Evolutionary conservation across 2,113 vertebrate genomes (phyloP), one percentile per base, ranked within the genome.

Genomic region (Amphiprion ocellaris): DNA sequence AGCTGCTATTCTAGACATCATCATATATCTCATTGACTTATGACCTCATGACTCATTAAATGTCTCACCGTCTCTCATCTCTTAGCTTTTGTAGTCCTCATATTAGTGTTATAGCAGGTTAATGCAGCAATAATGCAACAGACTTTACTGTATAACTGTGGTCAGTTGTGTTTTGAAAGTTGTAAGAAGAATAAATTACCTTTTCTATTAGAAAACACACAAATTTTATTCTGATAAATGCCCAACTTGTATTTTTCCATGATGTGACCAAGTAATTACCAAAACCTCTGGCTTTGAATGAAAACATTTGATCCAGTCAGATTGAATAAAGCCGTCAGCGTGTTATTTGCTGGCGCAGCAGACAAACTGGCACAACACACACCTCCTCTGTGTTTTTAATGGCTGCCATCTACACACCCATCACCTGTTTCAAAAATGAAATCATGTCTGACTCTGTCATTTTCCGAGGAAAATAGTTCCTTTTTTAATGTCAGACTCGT

Each of bases 401-500:
- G 74, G 55, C 64, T 74, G 68, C 41, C 68, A 53, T 65, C 44
- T 69, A 55, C 74, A 58, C 74, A 58, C 28, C 81, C 78, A 66
- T 80, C 78, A 84, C 83, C 77, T 88, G 75, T 44, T 78, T 81
- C 14, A 0, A 71, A 72, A 54, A 85, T 88, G 84, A 90, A 85
- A 71, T 90, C 86, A 90, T 69, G 89, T 90, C 89, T 88, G 82
- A 65, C 33, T 69, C 60, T 67, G 59, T 78, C n/a, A 24, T 79
- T 86, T 83, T 82, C 52, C 33, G 2, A 16, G 21, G 44, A 66
- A 64, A 69, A 39, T 3, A 61, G 55, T 83, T 81, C 26, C 55
- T 77, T 46, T 21, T 77, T 68, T 60, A 68, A 74, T 78, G 68
- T 65, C 74, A 69, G 41, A 24, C 59, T 60, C 39, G 30, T 63